A percentile compares a stretch with the other conserved stretches of the same genome.
Evolutionary conservation across 2,113 vertebrate species (phyloP).

Genomic region (Cyanoramphus novaezelandiae): DNA sequence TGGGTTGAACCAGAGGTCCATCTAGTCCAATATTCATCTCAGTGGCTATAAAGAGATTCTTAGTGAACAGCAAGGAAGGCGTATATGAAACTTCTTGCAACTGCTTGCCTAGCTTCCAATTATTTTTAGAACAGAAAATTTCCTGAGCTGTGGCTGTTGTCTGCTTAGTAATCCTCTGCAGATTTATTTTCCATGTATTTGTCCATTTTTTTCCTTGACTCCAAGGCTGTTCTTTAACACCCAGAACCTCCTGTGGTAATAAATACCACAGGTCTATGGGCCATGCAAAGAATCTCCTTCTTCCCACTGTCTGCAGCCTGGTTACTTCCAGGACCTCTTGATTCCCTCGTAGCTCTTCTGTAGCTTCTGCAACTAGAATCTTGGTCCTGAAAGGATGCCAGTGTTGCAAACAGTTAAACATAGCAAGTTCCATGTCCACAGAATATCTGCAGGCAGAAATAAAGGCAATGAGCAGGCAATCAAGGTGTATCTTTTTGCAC

Average conservation of each 20-base stretch:
- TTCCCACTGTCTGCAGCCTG: not conserved
- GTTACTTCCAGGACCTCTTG: not conserved
- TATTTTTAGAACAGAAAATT: slow-evolving; percentile 51
- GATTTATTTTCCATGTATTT: not conserved
- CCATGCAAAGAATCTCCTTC: not conserved
- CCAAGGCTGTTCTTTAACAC: not conserved
- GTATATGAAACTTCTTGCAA: not conserved
- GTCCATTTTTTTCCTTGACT: not conserved
- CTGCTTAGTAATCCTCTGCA: not conserved
- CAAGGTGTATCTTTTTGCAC: not conserved
- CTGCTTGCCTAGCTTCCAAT: not conserved
- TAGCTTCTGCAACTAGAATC: not conserved
- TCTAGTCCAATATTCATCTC: not conserved
- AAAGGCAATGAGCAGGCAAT: not conserved
- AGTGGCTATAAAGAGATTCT: not conserved
- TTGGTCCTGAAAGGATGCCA: not conserved
- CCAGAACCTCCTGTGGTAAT: not conserved
- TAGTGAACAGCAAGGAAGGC: not conserved
- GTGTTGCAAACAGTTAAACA: not conserved
- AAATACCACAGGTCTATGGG: not conserved
- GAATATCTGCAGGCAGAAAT: not conserved
- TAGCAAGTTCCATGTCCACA: not conserved
- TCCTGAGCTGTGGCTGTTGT: slow-evolving; percentile 2
- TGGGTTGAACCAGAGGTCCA: not conserved
- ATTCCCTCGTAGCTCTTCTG: not conserved